These are phyloP conservation scores for Ophiothrix spiculata DNA, from an alignment of 35 echinoderm and acorn worm genomes.

Conservation along the genomic window DNA sequence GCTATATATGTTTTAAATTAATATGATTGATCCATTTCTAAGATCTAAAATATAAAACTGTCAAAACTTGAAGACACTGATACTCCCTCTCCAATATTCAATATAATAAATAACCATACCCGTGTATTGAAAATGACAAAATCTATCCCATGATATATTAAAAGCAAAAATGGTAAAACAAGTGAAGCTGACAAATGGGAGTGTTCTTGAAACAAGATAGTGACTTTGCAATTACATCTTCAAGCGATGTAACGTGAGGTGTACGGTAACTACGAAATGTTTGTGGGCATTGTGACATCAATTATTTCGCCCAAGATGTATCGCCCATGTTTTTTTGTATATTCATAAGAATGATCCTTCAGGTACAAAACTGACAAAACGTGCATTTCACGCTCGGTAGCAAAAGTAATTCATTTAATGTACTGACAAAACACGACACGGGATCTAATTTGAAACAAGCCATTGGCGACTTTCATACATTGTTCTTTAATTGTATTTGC, in stretches of 20 bases:
- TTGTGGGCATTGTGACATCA: not conserved
- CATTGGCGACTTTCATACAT: not conserved
- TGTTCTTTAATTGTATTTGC: conserved; percentile 9
- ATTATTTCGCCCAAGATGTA: not conserved
- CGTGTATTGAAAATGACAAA: not conserved
- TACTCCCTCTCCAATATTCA: not conserved
- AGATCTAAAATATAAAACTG: not conserved
- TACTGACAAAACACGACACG: conserved; percentile 9
- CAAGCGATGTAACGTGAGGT: not conserved
- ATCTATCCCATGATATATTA: not conserved
- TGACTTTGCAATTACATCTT: not conserved
- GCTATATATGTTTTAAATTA: not conserved
- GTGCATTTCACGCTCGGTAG: not conserved
- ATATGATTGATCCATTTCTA: not conserved
- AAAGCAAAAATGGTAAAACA: not conserved
- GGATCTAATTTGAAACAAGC: not conserved
- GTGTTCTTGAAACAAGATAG: not conserved
- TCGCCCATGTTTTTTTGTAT: not conserved
- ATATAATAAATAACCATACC: not conserved
- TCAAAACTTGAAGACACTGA: not conserved
- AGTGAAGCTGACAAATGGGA: not conserved
- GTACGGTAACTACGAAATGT: not conserved
- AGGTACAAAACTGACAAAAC: not conserved
- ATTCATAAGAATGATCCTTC: not conserved
- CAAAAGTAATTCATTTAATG: conserved; percentile 1